Evolutionary conservation across 2,888 invertebrate genomes (phyloP).

Genomic region (Apotomis turbidana): DNA sequence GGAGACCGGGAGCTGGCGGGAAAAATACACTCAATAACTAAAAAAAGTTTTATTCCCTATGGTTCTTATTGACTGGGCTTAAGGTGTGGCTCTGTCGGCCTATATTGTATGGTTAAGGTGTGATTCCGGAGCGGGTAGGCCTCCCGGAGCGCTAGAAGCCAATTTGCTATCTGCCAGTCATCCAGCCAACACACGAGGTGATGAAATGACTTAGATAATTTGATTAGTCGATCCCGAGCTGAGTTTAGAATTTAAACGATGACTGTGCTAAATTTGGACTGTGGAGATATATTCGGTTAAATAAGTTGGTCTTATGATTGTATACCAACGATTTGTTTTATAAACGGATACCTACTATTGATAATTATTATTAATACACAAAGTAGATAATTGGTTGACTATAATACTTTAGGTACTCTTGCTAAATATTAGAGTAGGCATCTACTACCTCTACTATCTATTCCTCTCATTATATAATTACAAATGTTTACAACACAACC

Average conservation of each 20-base stretch:
- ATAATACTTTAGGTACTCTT: no score
- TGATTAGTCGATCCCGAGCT: slow-evolving; percentile 34
- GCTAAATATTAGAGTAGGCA: background rate
- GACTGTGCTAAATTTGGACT: slow-evolving; percentile 22
- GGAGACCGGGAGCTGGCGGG: slow-evolving; percentile 71
- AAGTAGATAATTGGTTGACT: no score
- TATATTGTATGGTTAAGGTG: background rate
- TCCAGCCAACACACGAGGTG: slow-evolving; percentile 33
- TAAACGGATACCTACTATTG: background rate
- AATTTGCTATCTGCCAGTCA: slow-evolving; percentile 40
- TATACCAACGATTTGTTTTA: background rate
- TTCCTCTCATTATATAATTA: no score
- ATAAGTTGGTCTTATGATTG: background rate
- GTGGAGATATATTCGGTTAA: background rate
- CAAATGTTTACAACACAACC: no score
- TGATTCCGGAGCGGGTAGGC: slow-evolving; percentile 26
- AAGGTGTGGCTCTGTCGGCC: background rate
- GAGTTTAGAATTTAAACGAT: slow-evolving; percentile 28
- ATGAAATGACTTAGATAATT: slow-evolving; percentile 40
- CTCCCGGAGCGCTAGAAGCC: slow-evolving; percentile 29
- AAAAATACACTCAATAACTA: slow-evolving; percentile 64
- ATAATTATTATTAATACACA: no score
- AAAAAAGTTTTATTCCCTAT: slow-evolving; percentile 4
- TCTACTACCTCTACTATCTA: no score
- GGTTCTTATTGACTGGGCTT: background rate